These are phyloP conservation scores for Dreissena polymorpha DNA, from an alignment of 1,140 invertebrate genomes.

Conservation along the genomic window DNA sequence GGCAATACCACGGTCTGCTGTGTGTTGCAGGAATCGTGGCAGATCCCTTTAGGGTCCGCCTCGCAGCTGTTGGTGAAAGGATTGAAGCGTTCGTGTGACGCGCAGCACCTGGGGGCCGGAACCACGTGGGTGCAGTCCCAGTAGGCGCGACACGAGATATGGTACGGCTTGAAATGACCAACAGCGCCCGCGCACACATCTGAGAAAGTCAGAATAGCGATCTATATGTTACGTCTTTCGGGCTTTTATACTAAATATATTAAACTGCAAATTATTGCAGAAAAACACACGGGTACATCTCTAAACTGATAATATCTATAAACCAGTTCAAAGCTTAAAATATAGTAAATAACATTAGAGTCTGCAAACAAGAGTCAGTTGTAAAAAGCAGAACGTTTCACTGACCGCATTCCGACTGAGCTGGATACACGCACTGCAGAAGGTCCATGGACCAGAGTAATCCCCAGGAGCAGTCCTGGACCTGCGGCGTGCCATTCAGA, in stretches of 20 bases:
- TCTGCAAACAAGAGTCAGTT: too few relatives aligned
- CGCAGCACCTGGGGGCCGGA: slow-evolving; percentile 28
- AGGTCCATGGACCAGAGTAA: slow-evolving; percentile 40
- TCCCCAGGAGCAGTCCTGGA: slow-evolving; percentile 44
- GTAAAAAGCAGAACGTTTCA: background rate
- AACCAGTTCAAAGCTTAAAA: too few relatives aligned
- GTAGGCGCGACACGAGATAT: slow-evolving; percentile 39
- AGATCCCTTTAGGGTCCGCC: slow-evolving; percentile 8
- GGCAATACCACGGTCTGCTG: background rate
- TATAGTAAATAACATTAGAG: too few relatives aligned
- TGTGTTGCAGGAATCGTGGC: slow-evolving; percentile 26
- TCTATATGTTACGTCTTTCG: background rate
- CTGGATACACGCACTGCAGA: slow-evolving; percentile 43
- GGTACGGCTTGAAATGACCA: slow-evolving; percentile 14
- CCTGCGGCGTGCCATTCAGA: slow-evolving; percentile 26
- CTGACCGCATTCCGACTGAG: slow-evolving; percentile 48
- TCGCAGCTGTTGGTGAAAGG: slow-evolving; percentile 31
- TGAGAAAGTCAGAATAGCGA: background rate
- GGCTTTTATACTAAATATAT: background rate
- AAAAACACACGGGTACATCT: too few relatives aligned
- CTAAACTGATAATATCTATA: too few relatives aligned
- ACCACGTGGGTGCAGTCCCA: slow-evolving; percentile 23
- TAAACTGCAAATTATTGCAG: background rate
- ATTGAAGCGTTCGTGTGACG: slow-evolving; percentile 17
- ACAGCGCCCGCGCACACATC: background rate